These are phyloP conservation scores for Pandion haliaetus DNA, from an alignment of 2,113 vertebrate genomes.

Conservation along the genomic window DNA sequence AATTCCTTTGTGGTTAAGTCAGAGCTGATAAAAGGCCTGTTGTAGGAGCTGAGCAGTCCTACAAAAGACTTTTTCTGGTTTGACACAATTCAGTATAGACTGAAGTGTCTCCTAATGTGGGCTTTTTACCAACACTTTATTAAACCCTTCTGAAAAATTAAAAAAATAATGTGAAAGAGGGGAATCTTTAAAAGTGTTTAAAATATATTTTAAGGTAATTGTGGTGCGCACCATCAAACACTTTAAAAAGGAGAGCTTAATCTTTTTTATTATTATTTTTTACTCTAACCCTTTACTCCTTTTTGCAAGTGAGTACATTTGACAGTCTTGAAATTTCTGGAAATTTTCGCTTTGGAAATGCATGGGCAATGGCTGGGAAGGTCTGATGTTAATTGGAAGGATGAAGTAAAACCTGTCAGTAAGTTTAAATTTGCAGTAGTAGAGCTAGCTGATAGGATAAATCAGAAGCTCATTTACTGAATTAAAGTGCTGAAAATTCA, in stretches of 20 bases:
- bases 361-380: conserved; percentile 1
- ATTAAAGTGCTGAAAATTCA: conserved; percentile 63
- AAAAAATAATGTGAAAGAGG: not conserved
- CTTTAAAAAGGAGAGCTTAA: not conserved
- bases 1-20: not conserved
- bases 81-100: not conserved
- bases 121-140: not conserved
- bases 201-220: not conserved
- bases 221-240: not conserved
- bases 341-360: not conserved
- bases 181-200: not conserved
- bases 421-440: conserved; percentile 32
- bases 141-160: not conserved
- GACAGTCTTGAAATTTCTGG: conserved; percentile 8
- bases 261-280: not conserved
- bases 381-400: conserved; percentile 59
- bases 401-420: conserved; percentile 45
- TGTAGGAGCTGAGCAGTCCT: not conserved
- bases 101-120: not conserved
- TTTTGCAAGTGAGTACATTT: conserved; percentile 5
- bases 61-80: not conserved
- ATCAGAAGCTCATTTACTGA: conserved; percentile 61
- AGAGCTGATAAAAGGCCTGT: not conserved
- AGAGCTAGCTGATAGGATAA: conserved; percentile 42
- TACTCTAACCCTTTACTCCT: not conserved